phyloP scores from a whole-genome alignment of 2,888 invertebrate species.

The Panzeria rudis region DNA sequence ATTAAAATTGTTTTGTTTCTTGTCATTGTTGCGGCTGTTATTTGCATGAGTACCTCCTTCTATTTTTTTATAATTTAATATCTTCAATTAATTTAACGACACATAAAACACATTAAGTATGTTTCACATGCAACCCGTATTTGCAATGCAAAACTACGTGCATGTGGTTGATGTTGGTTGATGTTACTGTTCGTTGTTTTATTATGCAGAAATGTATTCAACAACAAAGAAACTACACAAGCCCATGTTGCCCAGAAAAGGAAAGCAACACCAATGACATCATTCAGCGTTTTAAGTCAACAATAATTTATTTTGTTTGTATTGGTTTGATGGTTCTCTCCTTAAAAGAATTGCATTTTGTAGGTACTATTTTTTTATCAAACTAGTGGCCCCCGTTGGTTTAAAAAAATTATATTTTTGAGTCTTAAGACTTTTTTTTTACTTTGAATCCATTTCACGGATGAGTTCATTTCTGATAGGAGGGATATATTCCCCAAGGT shows the following conservation, averaged over 20 bases:
- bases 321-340: constrained; percentile 21
- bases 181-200: neutral
- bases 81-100: constrained; percentile 56
- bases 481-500: too few species aligned
- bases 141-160: neutral
- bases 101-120: constrained; percentile 59
- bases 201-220: constrained; percentile 42
- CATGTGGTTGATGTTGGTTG: neutral
- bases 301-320: constrained; percentile 50
- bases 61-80: constrained; percentile 26
- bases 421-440: too few species aligned
- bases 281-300: constrained; percentile 41
- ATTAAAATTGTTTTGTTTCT: constrained; percentile 17
- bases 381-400: too few species aligned
- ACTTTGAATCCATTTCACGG: too few species aligned
- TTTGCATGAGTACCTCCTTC: constrained; percentile 33
- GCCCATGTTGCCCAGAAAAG: neutral
- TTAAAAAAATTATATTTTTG: too few species aligned
- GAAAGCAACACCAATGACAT: constrained; percentile 31
- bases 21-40: constrained; percentile 23
- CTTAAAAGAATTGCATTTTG: neutral
- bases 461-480: too few species aligned
- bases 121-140: constrained; percentile 40
- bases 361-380: too few species aligned
- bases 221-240: constrained; percentile 3